Evolutionary conservation across 2,797 vertebrate genomes (phyloP).

Genomic region (Natrix natrix): DNA sequence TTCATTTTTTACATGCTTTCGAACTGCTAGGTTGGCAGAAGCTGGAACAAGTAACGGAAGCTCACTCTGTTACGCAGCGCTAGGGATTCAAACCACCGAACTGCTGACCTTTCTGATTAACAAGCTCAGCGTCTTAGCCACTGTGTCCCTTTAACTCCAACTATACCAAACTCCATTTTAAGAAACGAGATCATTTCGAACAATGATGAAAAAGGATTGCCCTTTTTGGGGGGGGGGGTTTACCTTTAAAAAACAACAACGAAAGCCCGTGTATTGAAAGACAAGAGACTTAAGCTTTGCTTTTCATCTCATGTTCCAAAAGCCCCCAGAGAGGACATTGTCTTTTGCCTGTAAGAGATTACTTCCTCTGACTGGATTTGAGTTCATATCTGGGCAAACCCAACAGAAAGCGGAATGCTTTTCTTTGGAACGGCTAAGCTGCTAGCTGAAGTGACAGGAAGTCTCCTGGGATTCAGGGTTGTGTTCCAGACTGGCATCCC

Average conservation of each 20-base stretch:
- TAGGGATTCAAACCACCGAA: too few relatives aligned
- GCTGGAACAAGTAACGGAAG: too few relatives aligned
- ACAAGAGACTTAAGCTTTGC: slow-evolving; percentile 10
- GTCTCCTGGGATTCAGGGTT: not conserved
- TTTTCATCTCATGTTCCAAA: not conserved
- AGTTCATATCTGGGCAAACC: slow-evolving; percentile 30
- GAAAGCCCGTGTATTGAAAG: not conserved
- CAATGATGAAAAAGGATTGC: not conserved
- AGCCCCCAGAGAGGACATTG: not conserved
- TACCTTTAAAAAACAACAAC: not conserved
- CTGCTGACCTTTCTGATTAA: too few relatives aligned
- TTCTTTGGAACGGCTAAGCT: slow-evolving; percentile 5
- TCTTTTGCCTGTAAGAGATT: slow-evolving; percentile 33
- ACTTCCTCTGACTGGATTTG: slow-evolving; percentile 35
- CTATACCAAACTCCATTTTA: not conserved
- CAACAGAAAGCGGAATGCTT: not conserved
- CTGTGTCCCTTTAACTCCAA: not conserved
- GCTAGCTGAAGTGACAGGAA: slow-evolving; percentile 10
- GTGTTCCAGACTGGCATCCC: not conserved
- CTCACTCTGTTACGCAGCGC: too few relatives aligned
- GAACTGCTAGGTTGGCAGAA: too few relatives aligned
- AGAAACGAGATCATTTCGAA: not conserved
- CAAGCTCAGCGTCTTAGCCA: too few relatives aligned
- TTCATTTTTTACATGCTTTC: too few relatives aligned
- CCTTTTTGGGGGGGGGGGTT: not conserved